Evolutionary conservation across 2,113 vertebrate species (phyloP), one percentile per base, ranked within the genome.

Genomic region (Chrysochloris asiatica): DNA sequence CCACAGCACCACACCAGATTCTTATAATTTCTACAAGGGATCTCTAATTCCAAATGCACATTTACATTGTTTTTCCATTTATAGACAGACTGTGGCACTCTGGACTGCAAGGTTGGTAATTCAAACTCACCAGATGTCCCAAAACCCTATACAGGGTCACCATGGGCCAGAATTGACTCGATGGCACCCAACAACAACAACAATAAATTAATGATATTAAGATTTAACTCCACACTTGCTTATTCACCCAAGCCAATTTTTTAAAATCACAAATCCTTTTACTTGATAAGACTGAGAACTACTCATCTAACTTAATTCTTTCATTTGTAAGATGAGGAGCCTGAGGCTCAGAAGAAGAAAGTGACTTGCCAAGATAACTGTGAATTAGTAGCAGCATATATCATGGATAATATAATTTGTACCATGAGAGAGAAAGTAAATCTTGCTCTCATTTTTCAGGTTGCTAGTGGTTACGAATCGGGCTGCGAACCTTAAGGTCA

Each of bases 391-490:
- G 72, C 61, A 89, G 79, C 38, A 71, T 54, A 36, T 83, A 33
- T 61, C n/a, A n/a, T n/a, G n/a, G n/a, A n/a, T n/a, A n/a, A n/a
- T n/a, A n/a, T n/a, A n/a, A n/a, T 28, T 26, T 82, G 80, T 30
- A 78, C 19, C n/a, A 26, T 41, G 80, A 28, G 26, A 76, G 11
- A 83, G 38, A 93, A 84, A 28, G 73, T 22, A 75, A 80, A 81
- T 22, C 38, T 65, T 65, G 82, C n/a, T n/a, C n/a, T n/a, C n/a
- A n/a, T 75, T 91, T 94, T 61, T 88, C 75, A 92, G 48, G n/a
- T 80, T 78, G 17, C 69, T 63, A 86, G 78, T 65, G n/a, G n/a
- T n/a, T n/a, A n/a, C n/a, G n/a, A n/a, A n/a, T n/a, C n/a, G n/a
- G n/a, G n/a, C n/a, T n/a, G n/a, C n/a, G n/a, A n/a, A n/a, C n/a